These are phyloP conservation scores for Stegodyphus dumicola DNA, from an alignment of 1,140 invertebrate species.

Conservation along the genomic window DNA sequence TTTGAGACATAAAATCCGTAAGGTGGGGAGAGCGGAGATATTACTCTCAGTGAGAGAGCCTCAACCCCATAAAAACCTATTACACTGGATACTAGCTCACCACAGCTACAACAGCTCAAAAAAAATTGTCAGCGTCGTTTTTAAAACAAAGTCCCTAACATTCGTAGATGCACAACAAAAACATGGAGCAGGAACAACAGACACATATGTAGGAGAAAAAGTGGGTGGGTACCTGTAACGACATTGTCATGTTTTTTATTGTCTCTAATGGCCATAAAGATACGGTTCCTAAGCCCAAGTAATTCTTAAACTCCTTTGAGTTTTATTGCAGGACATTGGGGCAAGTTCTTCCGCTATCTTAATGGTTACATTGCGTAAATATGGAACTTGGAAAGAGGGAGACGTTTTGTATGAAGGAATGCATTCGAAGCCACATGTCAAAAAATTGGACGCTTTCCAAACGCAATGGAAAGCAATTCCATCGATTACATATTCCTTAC, in stretches of 20 bases:
- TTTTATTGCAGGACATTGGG: constrained; percentile 49
- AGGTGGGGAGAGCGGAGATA: no score
- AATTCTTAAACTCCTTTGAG: constrained; percentile 60
- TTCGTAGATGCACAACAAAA: constrained; percentile 2
- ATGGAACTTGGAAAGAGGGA: constrained; percentile 48
- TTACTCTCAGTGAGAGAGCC: neutral
- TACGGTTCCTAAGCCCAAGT: constrained; percentile 56
- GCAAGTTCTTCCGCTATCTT: constrained; percentile 49
- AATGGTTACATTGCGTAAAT: constrained; percentile 56
- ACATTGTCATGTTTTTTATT: constrained; percentile 61
- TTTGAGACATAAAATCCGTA: no score
- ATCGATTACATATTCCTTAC: constrained; percentile 55
- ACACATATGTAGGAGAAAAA: constrained; percentile 37
- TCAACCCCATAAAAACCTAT: constrained; percentile 7
- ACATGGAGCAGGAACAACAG: constrained; percentile 7
- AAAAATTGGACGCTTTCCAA: constrained; percentile 57
- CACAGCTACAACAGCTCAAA: neutral
- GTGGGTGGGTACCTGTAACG: constrained; percentile 45
- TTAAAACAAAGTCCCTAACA: neutral
- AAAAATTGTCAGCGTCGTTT: constrained; percentile 49
- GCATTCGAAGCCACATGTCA: constrained; percentile 48
- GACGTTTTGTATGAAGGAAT: constrained; percentile 45
- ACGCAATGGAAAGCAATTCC: constrained; percentile 34
- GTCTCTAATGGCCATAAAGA: constrained; percentile 61
- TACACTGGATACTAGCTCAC: neutral